phyloP scores from a whole-genome alignment of 2,888 invertebrate genomes.

The Sminthurinus aureus region DNA sequence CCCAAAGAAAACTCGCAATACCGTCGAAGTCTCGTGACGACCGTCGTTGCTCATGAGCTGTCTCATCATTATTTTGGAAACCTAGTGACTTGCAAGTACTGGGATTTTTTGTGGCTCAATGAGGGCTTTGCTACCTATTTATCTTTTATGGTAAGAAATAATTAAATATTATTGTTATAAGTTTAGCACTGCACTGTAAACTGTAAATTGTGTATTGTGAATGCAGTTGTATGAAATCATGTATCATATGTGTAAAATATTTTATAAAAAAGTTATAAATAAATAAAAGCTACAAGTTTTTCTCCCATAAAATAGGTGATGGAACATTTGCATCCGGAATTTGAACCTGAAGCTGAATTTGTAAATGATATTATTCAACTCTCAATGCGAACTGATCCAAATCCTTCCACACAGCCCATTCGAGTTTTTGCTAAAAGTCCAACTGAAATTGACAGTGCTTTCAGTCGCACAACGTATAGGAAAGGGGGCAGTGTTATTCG shows the following conservation, averaged over 20 bases:
- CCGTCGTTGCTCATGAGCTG: conserved; percentile 53
- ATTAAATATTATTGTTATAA: too few relatives aligned
- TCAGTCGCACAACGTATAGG: conserved; percentile 50
- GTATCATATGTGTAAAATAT: too few relatives aligned
- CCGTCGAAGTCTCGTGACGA: conserved; percentile 49
- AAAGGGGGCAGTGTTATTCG: conserved; percentile 52
- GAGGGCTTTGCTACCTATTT: conserved; percentile 55
- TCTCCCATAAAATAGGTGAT: conserved; percentile 40
- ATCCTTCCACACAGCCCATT: conserved; percentile 46
- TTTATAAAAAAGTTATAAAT: too few relatives aligned
- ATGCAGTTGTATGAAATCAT: background rate
- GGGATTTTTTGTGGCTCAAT: conserved; percentile 55
- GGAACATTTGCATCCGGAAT: conserved; percentile 52
- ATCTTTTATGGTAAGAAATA: conserved; percentile 45
- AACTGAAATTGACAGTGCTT: conserved; percentile 48
- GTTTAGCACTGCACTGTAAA: background rate
- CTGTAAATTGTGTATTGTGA: background rate
- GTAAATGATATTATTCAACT: conserved; percentile 42
- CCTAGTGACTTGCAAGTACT: conserved; percentile 50
- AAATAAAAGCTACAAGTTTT: too few relatives aligned
- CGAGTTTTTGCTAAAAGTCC: conserved; percentile 47
- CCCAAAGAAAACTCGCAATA: conserved; percentile 50
- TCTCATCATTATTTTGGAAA: conserved; percentile 55
- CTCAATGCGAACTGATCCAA: conserved; percentile 19
- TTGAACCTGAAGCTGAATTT: conserved; percentile 50